Evolutionary conservation across 2,797 vertebrate genomes (phyloP).

Genomic region (Clarias laeviceps): DNA sequence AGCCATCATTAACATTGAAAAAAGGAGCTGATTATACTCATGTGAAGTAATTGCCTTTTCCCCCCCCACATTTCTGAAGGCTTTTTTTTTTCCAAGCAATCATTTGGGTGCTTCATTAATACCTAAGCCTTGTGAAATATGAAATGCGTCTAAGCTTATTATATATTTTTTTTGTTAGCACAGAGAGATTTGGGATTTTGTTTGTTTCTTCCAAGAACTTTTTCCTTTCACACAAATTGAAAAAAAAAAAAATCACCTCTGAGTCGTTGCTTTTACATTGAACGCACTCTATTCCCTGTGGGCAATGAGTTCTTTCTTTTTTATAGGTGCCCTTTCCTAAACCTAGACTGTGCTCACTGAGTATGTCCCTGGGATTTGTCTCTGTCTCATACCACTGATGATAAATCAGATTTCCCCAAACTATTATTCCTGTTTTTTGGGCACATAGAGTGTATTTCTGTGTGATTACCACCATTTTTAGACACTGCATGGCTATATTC

Average conservation of each 20-base stretch:
- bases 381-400: neutral
- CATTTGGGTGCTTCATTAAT: neutral
- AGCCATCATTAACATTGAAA: slow-evolving; percentile 17
- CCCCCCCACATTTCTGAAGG: neutral
- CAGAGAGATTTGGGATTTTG: neutral
- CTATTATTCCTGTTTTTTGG: neutral
- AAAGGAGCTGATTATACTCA: neutral
- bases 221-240: slow-evolving; percentile 4
- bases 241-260: slow-evolving; percentile 13
- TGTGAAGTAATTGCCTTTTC: slow-evolving; percentile 7
- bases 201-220: neutral
- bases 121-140: neutral
- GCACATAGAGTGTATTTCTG: neutral
- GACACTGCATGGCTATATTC: neutral
- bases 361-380: neutral
- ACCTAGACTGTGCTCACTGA: neutral
- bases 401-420: neutral
- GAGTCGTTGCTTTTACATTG: neutral
- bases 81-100: neutral
- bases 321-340: slow-evolving; percentile 22
- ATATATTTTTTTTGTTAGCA: neutral
- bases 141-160: neutral
- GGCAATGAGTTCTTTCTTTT: slow-evolving; percentile 3
- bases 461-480: neutral
- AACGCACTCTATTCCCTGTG: slow-evolving; percentile 18